Conservation (phyloP, 2,797 vertebrate species). For the Glyptemys insculpta region DNA sequence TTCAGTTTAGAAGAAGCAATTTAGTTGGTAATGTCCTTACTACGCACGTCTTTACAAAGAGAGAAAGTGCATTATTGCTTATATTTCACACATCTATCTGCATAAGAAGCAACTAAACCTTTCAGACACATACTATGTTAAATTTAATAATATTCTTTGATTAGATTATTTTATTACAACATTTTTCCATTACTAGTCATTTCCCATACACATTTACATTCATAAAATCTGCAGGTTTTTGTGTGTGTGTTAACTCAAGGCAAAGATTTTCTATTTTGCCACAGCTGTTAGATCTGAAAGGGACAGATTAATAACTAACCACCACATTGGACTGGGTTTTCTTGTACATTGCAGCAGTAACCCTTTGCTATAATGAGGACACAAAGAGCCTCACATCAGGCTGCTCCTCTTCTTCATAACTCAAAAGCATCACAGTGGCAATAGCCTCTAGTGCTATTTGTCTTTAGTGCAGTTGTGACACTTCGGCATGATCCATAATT, state of each 20-base stretch:
- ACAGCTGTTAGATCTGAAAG: constrained; percentile 70
- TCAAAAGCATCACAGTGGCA: constrained; percentile 84
- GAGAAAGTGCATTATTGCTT: constrained; percentile 74
- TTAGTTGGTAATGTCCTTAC: constrained; percentile 81
- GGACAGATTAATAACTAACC: constrained; percentile 80
- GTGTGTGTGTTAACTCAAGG: constrained; percentile 47
- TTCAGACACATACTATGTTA: constrained; percentile 75
- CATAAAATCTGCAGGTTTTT: constrained; percentile 71
- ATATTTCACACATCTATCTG: constrained; percentile 81
- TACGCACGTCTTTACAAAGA: constrained; percentile 80
- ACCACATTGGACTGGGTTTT: constrained; percentile 63
- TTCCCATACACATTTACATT: constrained; percentile 74
- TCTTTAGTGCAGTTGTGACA: constrained; percentile 89
- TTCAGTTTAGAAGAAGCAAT: constrained; percentile 84
- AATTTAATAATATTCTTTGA: constrained; percentile 79
- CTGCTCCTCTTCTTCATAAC: constrained; percentile 85
- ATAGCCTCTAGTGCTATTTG: constrained; percentile 86
- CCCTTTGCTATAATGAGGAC: constrained; percentile 83
- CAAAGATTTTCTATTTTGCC: constrained; percentile 62
- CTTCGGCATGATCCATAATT: constrained; percentile 89
- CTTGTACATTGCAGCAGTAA: constrained; percentile 74
- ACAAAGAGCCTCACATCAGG: constrained; percentile 83
- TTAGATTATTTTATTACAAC: constrained; percentile 78
- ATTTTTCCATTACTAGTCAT: constrained; percentile 78
- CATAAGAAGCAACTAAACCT: constrained; percentile 78